These are phyloP conservation scores for Apamea epomidion DNA, from an alignment of 2,888 invertebrate species.

Conservation along the genomic window DNA sequence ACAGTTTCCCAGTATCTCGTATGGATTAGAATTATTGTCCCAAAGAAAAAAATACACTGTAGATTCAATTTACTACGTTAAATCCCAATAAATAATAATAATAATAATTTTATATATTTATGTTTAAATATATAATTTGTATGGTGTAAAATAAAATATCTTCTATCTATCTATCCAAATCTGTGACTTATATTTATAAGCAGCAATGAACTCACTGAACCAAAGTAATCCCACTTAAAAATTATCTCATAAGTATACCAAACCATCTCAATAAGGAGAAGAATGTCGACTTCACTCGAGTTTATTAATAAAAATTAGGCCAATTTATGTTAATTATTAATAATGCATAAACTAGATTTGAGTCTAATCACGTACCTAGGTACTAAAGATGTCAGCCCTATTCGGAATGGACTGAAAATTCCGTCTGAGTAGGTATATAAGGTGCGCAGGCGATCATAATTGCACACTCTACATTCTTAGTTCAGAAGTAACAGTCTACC, in stretches of 20 bases:
- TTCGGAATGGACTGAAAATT: constrained; percentile 70
- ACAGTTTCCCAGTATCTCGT: too few species aligned
- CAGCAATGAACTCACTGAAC: neutral
- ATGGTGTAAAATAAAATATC: too few species aligned
- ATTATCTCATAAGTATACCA: neutral
- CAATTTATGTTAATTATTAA: constrained; percentile 58
- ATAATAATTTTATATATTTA: too few species aligned
- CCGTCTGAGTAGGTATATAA: constrained; percentile 84
- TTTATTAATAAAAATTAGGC: constrained; percentile 45
- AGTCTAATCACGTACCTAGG: constrained; percentile 20
- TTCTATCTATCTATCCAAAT: too few species aligned
- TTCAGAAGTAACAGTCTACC: constrained; percentile 74
- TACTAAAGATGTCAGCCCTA: constrained; percentile 54
- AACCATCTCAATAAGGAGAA: constrained; percentile 11
- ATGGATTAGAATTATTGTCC: too few species aligned
- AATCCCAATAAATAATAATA: too few species aligned
- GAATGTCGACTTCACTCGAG: neutral
- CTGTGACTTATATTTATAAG: neutral
- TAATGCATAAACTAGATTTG: constrained; percentile 39
- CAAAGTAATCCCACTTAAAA: neutral
- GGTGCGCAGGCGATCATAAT: constrained; percentile 73
- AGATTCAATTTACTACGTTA: too few species aligned
- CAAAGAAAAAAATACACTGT: too few species aligned
- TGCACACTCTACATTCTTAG: constrained; percentile 79
- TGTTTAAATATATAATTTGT: too few species aligned